Evolutionary conservation across 2,113 vertebrate species (phyloP).

Genomic region (Prinia subflava): DNA sequence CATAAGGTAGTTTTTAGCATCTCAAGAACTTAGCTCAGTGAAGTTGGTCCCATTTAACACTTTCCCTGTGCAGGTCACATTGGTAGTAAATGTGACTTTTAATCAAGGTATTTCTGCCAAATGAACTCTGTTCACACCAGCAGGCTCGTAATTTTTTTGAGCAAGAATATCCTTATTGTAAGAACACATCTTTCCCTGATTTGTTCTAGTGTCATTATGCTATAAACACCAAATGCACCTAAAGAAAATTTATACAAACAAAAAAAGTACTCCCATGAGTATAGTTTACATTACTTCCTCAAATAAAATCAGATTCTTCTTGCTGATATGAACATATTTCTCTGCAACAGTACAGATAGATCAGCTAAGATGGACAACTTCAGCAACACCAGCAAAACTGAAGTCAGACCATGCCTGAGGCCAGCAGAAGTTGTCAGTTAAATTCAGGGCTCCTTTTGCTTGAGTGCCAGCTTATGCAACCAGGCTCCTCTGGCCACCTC

Average conservation of each 20-base stretch:
- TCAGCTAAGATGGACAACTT: background rate
- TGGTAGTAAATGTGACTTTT: background rate
- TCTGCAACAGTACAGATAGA: background rate
- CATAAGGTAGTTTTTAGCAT: background rate
- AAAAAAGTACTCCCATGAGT: background rate
- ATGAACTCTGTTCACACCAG: background rate
- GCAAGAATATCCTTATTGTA: background rate
- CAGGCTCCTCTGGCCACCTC: background rate
- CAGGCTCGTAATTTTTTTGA: background rate
- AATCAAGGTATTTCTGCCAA: background rate
- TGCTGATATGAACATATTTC: background rate
- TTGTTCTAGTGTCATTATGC: background rate
- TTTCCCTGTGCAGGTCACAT: background rate
- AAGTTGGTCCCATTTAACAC: background rate
- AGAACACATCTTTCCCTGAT: background rate
- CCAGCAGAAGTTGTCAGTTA: background rate
- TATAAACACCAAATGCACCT: background rate
- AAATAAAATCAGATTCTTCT: background rate
- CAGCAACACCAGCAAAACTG: background rate
- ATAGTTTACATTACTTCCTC: background rate
- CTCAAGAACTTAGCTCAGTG: background rate
- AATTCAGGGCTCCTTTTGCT: background rate
- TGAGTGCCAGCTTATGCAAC: background rate
- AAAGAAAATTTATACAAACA: background rate
- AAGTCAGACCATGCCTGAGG: background rate